Conservation (phyloP, 2,113 vertebrate genomes). For the Chauna torquata region DNA sequence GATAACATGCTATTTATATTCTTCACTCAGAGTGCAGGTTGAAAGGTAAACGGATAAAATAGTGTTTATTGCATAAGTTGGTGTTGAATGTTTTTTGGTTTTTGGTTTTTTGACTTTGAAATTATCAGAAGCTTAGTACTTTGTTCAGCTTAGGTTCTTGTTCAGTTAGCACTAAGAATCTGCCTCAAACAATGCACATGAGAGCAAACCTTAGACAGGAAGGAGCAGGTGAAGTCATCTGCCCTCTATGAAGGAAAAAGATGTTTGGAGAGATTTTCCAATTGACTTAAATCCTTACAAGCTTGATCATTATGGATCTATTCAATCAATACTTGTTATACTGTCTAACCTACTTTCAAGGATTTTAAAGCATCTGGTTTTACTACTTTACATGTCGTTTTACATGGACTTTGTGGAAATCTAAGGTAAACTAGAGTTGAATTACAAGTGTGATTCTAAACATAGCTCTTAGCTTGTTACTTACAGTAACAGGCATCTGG, state of each 20-base stretch:
- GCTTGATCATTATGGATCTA: not conserved
- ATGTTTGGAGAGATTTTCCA: not conserved
- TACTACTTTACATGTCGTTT: not conserved
- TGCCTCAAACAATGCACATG: not conserved
- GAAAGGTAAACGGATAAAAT: not conserved
- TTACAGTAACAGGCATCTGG: not conserved
- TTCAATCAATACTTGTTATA: not conserved
- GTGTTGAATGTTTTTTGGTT: not conserved
- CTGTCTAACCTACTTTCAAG: not conserved
- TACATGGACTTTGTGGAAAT: not conserved
- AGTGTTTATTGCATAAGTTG: not conserved
- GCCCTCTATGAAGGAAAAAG: not conserved
- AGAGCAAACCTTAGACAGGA: not conserved
- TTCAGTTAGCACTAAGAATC: not conserved
- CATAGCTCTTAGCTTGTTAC: not conserved
- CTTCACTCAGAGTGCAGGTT: not conserved
- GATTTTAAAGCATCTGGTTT: not conserved
- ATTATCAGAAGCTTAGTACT: not conserved
- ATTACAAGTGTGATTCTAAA: not conserved
- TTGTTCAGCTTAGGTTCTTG: not conserved
- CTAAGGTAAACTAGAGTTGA: not conserved
- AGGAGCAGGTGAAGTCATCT: not conserved
- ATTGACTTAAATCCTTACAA: not conserved
- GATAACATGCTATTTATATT: not conserved
- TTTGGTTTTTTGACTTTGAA: not conserved